phyloP scores from a whole-genome alignment of 2,113 vertebrate genomes.

The Pungitius pungitius region DNA sequence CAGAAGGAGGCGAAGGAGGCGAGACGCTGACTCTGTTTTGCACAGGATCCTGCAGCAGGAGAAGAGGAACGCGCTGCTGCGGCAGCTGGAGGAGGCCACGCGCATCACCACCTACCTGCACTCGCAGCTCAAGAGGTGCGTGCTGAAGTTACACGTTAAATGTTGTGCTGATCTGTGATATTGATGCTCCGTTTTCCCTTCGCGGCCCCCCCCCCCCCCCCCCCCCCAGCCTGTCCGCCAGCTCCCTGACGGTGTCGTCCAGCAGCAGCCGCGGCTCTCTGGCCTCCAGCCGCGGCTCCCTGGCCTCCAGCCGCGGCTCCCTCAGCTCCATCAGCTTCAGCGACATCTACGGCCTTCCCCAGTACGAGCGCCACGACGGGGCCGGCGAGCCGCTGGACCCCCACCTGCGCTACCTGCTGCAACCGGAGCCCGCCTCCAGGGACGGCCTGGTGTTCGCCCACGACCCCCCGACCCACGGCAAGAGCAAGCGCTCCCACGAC shows the following conservation, averaged over 20 bases:
- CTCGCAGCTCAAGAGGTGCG: constrained; percentile 93
- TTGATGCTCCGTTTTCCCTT: not conserved
- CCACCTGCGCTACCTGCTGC: constrained; percentile 87
- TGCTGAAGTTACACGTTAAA: not conserved
- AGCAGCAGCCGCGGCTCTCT: constrained; percentile 95
- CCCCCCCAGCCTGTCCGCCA: constrained; percentile 88
- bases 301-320: constrained; percentile 95
- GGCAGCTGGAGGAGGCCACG: constrained; percentile 93
- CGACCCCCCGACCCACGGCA: constrained; percentile 78
- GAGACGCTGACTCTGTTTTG: not conserved
- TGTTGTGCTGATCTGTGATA: no score
- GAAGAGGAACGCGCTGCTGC: constrained; percentile 92
- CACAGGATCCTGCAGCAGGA: constrained; percentile 93
- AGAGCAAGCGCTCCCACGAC: constrained; percentile 88
- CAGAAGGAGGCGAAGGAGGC: no score
- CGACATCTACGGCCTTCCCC: constrained; percentile 95
- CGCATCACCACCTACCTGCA: constrained; percentile 93
- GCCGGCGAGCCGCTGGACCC: constrained; percentile 75
- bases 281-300: constrained; percentile 93
- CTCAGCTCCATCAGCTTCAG: constrained; percentile 97
- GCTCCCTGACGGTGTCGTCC: constrained; percentile 94
- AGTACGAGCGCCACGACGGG: constrained; percentile 89
- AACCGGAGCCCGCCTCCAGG: constrained; percentile 82
- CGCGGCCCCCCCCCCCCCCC: no score
- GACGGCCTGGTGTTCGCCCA: constrained; percentile 74